phyloP scores from a whole-genome alignment of 2,113 vertebrate species.

The Dipodomys spectabilis region DNA sequence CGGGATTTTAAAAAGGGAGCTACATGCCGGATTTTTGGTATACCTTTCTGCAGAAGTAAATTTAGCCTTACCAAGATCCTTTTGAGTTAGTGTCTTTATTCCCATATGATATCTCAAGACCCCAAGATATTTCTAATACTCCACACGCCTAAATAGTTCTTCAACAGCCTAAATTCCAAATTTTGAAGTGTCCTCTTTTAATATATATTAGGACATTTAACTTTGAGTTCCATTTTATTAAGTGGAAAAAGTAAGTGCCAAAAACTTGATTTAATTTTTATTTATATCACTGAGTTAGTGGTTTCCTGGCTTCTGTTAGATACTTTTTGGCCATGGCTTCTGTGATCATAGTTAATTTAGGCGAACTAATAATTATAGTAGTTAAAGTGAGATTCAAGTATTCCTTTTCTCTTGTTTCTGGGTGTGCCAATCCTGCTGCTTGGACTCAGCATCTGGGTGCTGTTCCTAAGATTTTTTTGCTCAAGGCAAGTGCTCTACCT shows the following conservation, averaged over 20 bases:
- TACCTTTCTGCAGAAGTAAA: too few species aligned
- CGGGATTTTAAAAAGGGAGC: too few species aligned
- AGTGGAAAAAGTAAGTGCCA: not conserved
- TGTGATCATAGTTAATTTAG: not conserved
- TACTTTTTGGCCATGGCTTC: not conserved
- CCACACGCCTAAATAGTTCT: not conserved
- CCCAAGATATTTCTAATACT: too few species aligned
- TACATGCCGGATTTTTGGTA: too few species aligned
- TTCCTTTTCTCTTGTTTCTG: not conserved
- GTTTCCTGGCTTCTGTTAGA: not conserved
- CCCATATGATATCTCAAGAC: too few species aligned
- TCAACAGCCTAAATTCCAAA: not conserved
- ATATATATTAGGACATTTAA: not conserved
- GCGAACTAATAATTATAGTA: not conserved
- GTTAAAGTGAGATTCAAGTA: not conserved
- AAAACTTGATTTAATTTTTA: slow-evolving; percentile 12
- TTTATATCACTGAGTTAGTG: not conserved
- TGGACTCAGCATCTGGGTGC: too few species aligned
- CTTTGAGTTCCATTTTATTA: not conserved
- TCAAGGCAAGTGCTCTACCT: too few species aligned
- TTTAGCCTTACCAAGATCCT: too few species aligned
- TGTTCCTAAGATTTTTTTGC: too few species aligned
- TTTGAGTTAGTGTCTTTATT: too few species aligned
- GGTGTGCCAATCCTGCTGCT: too few species aligned
- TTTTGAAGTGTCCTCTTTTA: not conserved